These are phyloP conservation scores for Operophtera brumata DNA, from an alignment of 2,888 invertebrate genomes.

Conservation along the genomic window DNA sequence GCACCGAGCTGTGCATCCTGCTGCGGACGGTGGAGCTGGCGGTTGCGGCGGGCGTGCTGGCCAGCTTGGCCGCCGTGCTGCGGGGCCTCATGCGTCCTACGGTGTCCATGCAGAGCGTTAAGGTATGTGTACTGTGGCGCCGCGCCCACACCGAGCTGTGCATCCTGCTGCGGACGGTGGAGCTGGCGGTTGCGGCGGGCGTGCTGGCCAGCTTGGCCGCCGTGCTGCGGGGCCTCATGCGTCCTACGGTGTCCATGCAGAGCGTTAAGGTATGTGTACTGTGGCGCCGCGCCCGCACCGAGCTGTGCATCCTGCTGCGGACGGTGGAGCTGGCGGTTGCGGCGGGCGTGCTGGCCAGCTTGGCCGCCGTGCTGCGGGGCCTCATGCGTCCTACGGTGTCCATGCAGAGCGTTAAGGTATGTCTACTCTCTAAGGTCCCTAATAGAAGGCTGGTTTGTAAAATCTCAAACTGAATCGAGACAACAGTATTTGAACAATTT, in stretches of 20 bases:
- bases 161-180: conserved; percentile 85
- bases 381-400: conserved; percentile 83
- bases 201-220: conserved; percentile 82
- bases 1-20: conserved; percentile 84
- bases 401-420: conserved; percentile 58
- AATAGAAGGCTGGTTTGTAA: no score
- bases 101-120: conserved; percentile 50
- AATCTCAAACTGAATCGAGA: no score
- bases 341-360: conserved; percentile 84
- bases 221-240: conserved; percentile 84
- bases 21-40: conserved; percentile 89
- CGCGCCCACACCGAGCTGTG: conserved; percentile 82
- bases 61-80: conserved; percentile 83
- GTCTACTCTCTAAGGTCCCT: no score
- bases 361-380: conserved; percentile 82
- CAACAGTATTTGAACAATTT: no score
- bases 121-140: conserved; percentile 77
- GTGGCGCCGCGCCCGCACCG: conserved; percentile 81
- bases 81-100: conserved; percentile 84
- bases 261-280: conserved; percentile 60
- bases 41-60: conserved; percentile 85
- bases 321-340: conserved; percentile 91
- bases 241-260: conserved; percentile 72
- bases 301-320: conserved; percentile 83
- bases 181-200: conserved; percentile 89